Percentiles rank a stretch among this genome's conserved stretches.
Evolutionary conservation across 2,797 vertebrate species (phyloP).

Genomic region (Gobio occitaniae): DNA sequence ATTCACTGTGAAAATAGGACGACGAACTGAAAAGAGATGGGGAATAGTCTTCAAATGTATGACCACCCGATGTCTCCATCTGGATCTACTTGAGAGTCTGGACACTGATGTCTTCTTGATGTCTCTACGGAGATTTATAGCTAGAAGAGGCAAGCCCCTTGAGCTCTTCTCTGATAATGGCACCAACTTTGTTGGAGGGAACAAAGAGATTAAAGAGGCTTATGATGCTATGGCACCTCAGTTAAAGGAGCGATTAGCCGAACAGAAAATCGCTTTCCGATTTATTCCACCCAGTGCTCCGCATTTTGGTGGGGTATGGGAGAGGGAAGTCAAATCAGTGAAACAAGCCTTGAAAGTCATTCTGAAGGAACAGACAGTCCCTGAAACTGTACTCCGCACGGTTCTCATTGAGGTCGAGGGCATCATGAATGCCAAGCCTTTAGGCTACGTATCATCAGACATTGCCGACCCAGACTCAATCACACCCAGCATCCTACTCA

Average conservation of each 20-base stretch:
- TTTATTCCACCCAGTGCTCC: background rate
- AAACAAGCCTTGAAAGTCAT: slow-evolving; percentile 24
- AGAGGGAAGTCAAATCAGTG: slow-evolving; percentile 34
- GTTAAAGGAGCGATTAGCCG: background rate
- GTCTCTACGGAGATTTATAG: background rate
- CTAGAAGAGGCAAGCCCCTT: background rate
- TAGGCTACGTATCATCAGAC: background rate
- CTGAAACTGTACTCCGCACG: background rate
- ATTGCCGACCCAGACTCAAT: slow-evolving; percentile 24
- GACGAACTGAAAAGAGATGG: slow-evolving; percentile 19
- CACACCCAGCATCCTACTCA: slow-evolving; percentile 20
- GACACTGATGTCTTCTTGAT: background rate
- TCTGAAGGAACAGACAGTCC: background rate
- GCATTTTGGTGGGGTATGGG: slow-evolving; percentile 37
- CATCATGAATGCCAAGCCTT: slow-evolving; percentile 30
- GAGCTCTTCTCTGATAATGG: background rate
- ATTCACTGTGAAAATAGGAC: background rate
- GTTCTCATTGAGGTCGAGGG: slow-evolving; percentile 26
- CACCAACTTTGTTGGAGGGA: slow-evolving; percentile 22
- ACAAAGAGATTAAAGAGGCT: background rate
- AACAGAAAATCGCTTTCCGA: background rate
- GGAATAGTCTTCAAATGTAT: slow-evolving; percentile 46
- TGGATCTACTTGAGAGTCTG: slow-evolving; percentile 21
- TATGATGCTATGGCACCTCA: background rate
- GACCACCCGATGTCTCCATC: slow-evolving; percentile 28